Evolutionary conservation across 2,888 invertebrate species (phyloP).

Genomic region (Melanchra persicariae): DNA sequence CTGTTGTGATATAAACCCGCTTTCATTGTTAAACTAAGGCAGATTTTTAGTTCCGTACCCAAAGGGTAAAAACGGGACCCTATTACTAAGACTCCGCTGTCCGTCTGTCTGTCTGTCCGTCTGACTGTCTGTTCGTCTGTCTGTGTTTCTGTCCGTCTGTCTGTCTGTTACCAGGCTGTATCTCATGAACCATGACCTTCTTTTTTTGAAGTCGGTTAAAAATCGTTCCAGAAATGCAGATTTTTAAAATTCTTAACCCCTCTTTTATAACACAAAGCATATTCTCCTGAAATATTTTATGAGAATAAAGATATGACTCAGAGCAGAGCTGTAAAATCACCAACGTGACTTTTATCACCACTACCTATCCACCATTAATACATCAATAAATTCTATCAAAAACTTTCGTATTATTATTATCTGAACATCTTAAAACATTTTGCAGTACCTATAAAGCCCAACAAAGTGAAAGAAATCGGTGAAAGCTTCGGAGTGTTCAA

Average conservation of each 20-base stretch:
- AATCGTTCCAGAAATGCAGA: neutral
- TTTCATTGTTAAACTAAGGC: no score
- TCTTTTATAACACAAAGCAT: neutral
- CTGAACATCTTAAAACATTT: conserved; percentile 49
- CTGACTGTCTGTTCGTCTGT: no score
- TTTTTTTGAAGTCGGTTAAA: no score
- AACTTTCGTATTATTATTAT: conserved; percentile 32
- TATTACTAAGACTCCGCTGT: no score
- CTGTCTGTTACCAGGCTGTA: no score
- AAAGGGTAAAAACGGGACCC: no score
- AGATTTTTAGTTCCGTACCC: no score
- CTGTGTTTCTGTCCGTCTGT: no score
- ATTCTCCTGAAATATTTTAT: conserved; percentile 18
- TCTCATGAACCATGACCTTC: no score
- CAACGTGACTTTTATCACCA: conserved; percentile 28
- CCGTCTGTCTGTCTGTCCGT: no score
- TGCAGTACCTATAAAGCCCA: conserved; percentile 32
- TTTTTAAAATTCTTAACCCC: neutral
- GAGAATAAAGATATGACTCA: conserved; percentile 10
- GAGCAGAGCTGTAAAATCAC: conserved; percentile 18
- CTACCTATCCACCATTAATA: conserved; percentile 21
- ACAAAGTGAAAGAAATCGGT: conserved; percentile 57
- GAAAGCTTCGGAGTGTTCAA: conserved; percentile 44
- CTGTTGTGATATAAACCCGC: no score
- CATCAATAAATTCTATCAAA: conserved; percentile 23